Percentiles rank a stretch among this genome's conserved stretches.
Conservation (phyloP, 2,113 vertebrate species). For the Stictonetta naevosa region DNA sequence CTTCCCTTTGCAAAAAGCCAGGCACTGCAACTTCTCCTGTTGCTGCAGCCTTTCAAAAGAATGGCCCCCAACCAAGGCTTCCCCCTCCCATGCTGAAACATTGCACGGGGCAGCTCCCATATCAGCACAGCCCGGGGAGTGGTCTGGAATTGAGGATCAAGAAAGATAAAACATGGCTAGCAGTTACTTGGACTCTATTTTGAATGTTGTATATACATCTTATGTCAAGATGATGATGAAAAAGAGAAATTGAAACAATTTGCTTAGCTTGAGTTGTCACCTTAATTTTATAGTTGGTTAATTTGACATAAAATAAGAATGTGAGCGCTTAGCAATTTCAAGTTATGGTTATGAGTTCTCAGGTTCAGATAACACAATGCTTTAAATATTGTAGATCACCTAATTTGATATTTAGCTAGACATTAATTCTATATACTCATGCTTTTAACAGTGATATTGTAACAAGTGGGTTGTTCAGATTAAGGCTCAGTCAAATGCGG, state of each 20-base stretch:
- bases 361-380: not conserved
- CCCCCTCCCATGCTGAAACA: too few species aligned
- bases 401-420: not conserved
- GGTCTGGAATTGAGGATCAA: too few species aligned
- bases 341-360: not conserved
- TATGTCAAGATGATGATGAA: not conserved
- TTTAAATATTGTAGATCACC: not conserved
- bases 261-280: not conserved
- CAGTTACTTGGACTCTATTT: too few species aligned
- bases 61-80: too few species aligned
- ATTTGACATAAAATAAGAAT: not conserved
- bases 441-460: not conserved
- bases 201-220: too few species aligned
- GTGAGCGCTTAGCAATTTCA: not conserved
- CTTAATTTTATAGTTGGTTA: not conserved
- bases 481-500: not conserved
- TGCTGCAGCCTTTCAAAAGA: too few species aligned
- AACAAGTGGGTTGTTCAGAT: not conserved
- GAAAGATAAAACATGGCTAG: too few species aligned
- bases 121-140: too few species aligned
- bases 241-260: not conserved
- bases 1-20: too few species aligned
- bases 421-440: not conserved
- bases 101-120: too few species aligned
- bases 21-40: too few species aligned